Conservation (phyloP, 2,888 invertebrate species). For the Anagyrus pseudococci region DNA sequence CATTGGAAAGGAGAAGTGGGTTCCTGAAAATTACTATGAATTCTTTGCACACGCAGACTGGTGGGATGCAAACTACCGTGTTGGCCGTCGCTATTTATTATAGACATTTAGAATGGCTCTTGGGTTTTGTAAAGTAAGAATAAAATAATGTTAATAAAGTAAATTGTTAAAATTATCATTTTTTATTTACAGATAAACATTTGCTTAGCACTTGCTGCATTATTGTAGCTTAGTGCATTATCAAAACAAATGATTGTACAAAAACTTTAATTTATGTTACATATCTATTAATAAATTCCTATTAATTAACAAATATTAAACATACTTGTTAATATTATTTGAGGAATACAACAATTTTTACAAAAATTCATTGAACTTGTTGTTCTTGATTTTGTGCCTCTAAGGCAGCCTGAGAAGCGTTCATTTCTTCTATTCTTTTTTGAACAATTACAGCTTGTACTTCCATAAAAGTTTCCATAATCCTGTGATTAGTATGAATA, state of each 20-base stretch:
- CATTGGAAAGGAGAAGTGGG: constrained; percentile 56
- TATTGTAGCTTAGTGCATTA: neutral
- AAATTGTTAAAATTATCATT: constrained; percentile 10
- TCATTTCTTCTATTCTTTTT: constrained; percentile 64
- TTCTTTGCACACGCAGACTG: constrained; percentile 32
- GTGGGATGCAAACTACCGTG: constrained; percentile 2
- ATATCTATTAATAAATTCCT: neutral
- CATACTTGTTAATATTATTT: neutral
- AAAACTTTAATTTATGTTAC: neutral
- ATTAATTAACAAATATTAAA: neutral
- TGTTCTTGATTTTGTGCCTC: constrained; percentile 34
- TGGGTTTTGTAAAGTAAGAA: neutral
- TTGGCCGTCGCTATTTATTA: constrained; percentile 16
- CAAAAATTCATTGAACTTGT: constrained; percentile 6
- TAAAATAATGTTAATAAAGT: constrained; percentile 24
- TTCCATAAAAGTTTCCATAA: constrained; percentile 69
- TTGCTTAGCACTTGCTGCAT: neutral
- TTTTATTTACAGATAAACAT: constrained; percentile 25
- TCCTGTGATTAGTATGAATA: constrained; percentile 68
- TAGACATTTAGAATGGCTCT: constrained; percentile 7
- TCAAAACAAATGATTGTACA: neutral
- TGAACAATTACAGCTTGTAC: constrained; percentile 66
- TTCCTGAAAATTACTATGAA: constrained; percentile 35
- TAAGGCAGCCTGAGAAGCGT: constrained; percentile 46
- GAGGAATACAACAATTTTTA: neutral